Conservation (phyloP, 2,113 vertebrate genomes). For the Clarias gariepinus region DNA sequence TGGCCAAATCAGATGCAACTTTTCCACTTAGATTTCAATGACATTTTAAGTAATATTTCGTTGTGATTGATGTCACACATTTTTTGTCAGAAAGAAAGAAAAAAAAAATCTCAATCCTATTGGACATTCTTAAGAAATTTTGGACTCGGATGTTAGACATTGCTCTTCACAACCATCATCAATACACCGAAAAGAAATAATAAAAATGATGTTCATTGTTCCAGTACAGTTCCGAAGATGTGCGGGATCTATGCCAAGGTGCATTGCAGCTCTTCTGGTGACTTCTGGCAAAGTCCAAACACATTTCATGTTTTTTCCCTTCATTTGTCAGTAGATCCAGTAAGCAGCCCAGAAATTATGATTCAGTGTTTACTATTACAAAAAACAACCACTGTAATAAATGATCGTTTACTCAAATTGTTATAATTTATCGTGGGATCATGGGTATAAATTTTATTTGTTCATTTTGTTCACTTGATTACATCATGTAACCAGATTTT, state of each 20-base stretch:
- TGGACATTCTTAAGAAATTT: neutral
- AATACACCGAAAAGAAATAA: neutral
- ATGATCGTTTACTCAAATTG: neutral
- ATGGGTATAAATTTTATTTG: neutral
- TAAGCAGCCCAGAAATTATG: neutral
- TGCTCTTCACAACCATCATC: neutral
- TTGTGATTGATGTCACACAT: too few relatives aligned
- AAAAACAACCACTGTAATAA: neutral
- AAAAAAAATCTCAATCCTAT: neutral
- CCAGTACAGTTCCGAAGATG: neutral
- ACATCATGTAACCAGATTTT: neutral
- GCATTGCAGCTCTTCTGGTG: neutral
- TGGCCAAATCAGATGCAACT: neutral
- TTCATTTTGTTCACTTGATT: neutral
- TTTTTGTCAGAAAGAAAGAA: neutral
- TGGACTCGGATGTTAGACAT: neutral
- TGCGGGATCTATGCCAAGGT: neutral
- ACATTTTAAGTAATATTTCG: neutral
- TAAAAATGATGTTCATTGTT: neutral
- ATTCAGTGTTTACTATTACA: neutral
- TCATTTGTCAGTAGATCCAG: slow-evolving; percentile 6
- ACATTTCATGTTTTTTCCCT: neutral
- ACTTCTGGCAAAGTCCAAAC: neutral
- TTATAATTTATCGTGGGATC: neutral
- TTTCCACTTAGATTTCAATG: neutral